A percentile compares a stretch with the other conserved stretches of the same genome.
Evolutionary conservation across 2,113 vertebrate species (phyloP).

Genomic region (Mesocricetus auratus): DNA sequence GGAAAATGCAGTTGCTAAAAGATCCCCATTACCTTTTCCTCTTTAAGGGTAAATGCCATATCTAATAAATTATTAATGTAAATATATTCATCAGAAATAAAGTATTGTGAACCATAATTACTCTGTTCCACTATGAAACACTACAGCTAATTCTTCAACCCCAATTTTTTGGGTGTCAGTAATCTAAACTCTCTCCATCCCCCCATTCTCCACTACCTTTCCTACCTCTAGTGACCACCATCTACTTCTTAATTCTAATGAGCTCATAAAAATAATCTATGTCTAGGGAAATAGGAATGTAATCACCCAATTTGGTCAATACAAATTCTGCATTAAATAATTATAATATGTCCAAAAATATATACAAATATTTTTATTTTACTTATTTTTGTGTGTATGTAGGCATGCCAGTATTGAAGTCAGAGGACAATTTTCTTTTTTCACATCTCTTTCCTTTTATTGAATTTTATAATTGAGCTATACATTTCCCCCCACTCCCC

Average conservation of each 20-base stretch:
- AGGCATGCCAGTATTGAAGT: background rate
- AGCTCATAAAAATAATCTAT: background rate
- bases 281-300: background rate
- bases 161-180: too few relatives aligned
- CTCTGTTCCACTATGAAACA: background rate
- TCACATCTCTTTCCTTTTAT: too few relatives aligned
- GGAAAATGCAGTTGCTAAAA: slow-evolving; percentile 47
- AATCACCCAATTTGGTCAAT: background rate
- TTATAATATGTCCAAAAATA: background rate
- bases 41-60: slow-evolving; percentile 36
- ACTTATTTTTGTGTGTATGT: background rate
- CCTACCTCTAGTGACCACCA: background rate
- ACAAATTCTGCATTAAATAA: background rate
- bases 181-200: background rate
- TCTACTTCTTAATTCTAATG: background rate
- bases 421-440: background rate
- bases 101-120: background rate
- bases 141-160: background rate
- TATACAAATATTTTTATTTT: background rate
- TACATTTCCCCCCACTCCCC: too few relatives aligned
- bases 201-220: background rate
- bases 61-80: background rate
- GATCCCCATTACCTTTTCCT: background rate
- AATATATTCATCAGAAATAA: background rate
- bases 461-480: too few relatives aligned